Evolutionary conservation across 2,888 invertebrate genomes (phyloP).

Genomic region (Stenoptilia bipunctidactyla): DNA sequence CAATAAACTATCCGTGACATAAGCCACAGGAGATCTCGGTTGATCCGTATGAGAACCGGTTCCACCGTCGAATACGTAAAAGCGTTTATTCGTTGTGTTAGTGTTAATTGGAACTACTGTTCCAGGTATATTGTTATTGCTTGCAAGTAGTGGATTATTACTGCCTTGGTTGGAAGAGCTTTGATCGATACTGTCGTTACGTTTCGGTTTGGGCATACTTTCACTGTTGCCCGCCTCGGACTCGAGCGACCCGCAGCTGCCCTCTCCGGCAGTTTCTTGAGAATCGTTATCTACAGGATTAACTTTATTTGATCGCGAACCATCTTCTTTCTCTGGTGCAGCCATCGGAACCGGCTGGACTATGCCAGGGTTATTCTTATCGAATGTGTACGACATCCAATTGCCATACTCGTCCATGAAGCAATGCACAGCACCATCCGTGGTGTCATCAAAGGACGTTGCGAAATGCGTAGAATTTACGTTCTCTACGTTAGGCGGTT

Average conservation of each 20-base stretch:
- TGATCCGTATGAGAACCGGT: conserved; percentile 47
- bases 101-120: conserved; percentile 57
- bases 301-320: conserved; percentile 27
- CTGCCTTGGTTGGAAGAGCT: conserved; percentile 66
- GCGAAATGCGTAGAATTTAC: conserved; percentile 75
- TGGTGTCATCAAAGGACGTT: conserved; percentile 84
- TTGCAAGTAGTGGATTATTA: conserved; percentile 56
- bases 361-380: conserved; percentile 77
- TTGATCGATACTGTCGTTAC: conserved; percentile 55
- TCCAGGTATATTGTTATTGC: conserved; percentile 51
- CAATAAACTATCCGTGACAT: conserved; percentile 57
- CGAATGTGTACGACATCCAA: conserved; percentile 87
- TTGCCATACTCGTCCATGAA: conserved; percentile 89
- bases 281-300: conserved; percentile 44
- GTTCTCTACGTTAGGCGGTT: conserved; percentile 31
- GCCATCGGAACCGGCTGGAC: conserved; percentile 52
- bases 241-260: conserved; percentile 62
- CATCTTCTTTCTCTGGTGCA: conserved; percentile 43
- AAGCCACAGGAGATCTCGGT: conserved; percentile 56
- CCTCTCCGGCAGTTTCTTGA: conserved; percentile 52
- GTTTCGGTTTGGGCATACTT: conserved; percentile 41
- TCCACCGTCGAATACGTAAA: conserved; percentile 60
- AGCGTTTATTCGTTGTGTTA: conserved; percentile 49
- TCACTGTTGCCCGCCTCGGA: conserved; percentile 56
- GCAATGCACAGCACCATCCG: conserved; percentile 87